These are phyloP conservation scores for Glandiceps talaboti DNA, from an alignment of 53 echinoderm and acorn worm species.

Conservation along the genomic window DNA sequence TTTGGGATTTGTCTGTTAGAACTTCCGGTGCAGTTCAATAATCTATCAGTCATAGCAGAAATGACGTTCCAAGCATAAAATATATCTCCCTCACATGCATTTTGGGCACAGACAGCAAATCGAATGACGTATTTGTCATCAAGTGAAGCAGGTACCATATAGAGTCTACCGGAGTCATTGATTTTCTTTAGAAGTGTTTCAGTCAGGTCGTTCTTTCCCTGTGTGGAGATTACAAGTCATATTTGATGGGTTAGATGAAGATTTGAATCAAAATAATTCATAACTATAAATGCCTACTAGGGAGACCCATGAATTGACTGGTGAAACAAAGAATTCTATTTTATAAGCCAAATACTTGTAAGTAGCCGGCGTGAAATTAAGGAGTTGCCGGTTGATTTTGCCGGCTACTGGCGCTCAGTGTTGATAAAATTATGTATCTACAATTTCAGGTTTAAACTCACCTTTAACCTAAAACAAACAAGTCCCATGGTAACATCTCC, in stretches of 20 bases:
- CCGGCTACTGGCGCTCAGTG: too few relatives aligned
- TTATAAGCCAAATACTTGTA: too few relatives aligned
- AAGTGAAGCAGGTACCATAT: conserved; percentile 51
- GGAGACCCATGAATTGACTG: too few relatives aligned
- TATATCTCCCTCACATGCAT: conserved; percentile 45
- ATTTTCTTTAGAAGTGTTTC: conserved; percentile 37
- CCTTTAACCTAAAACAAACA: conserved; percentile 71
- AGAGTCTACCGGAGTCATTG: conserved; percentile 49
- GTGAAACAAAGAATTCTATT: too few relatives aligned
- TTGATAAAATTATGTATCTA: too few relatives aligned
- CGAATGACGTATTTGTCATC: conserved; percentile 52
- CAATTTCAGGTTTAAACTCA: conserved; percentile 13
- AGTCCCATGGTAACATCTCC: conserved; percentile 65
- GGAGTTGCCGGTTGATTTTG: too few relatives aligned
- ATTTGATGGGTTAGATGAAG: too few relatives aligned
- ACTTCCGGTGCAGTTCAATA: background rate
- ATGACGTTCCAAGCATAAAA: conserved; percentile 45
- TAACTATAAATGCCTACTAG: too few relatives aligned
- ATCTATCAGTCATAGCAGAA: conserved; percentile 19
- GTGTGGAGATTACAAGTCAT: background rate
- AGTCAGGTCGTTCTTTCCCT: conserved; percentile 56
- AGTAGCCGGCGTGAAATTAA: too few relatives aligned
- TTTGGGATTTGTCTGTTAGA: too few relatives aligned
- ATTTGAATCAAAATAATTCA: too few relatives aligned
- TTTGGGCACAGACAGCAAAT: conserved; percentile 50